Evolutionary conservation across 2,797 vertebrate species (phyloP).

Genomic region (Myiothlypis coronata): DNA sequence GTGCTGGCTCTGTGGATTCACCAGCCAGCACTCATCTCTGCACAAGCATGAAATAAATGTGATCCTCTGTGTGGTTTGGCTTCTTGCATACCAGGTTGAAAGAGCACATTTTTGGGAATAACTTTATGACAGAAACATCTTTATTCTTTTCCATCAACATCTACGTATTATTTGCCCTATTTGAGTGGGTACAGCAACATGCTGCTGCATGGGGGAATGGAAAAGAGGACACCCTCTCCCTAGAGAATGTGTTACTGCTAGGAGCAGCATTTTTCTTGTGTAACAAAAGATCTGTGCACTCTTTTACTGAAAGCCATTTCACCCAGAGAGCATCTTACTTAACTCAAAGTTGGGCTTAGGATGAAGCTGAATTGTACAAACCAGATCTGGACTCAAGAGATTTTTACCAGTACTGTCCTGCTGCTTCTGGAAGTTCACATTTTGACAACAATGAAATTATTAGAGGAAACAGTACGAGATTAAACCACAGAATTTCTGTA

Average conservation of each 20-base stretch:
- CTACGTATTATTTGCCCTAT: neutral
- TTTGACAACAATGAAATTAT: neutral
- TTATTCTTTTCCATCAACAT: neutral
- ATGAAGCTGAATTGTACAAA: neutral
- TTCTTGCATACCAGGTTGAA: neutral
- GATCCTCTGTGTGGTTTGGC: neutral
- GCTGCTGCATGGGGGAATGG: rapidly evolving
- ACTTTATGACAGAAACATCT: rapidly evolving
- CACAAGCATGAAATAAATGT: neutral
- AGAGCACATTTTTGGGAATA: neutral
- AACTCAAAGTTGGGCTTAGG: neutral
- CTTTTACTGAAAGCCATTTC: neutral
- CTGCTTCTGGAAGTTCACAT: neutral
- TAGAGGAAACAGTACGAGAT: neutral
- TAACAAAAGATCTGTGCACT: neutral
- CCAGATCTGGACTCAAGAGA: neutral
- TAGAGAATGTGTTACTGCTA: neutral
- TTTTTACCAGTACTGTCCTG: neutral
- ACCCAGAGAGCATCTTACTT: neutral
- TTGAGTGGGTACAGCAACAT: neutral
- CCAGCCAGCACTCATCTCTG: neutral
- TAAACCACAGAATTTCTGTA: neutral
- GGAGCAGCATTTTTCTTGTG: neutral
- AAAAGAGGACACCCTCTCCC: neutral
- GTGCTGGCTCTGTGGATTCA: neutral